Percentiles rank a stretch among this genome's conserved stretches.
Evolutionary conservation across 2,797 vertebrate genomes (phyloP).

Genomic region (Acridotheres tristis): DNA sequence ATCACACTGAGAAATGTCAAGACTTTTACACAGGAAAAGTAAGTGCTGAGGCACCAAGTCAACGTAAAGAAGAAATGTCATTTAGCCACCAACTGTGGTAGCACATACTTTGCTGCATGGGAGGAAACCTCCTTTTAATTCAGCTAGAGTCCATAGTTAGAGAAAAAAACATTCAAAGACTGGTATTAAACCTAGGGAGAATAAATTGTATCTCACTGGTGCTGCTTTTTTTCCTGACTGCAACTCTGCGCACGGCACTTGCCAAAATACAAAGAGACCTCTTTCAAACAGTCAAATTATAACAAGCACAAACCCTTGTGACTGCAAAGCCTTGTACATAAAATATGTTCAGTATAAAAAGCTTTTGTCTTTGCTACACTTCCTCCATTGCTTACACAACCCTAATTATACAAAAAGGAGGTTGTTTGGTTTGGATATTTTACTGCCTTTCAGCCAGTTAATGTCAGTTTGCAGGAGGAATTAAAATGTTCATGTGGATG

Average conservation of each 20-base stretch:
- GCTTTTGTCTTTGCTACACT: constrained; percentile 27
- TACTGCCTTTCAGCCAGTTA: background rate
- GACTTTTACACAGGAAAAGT: constrained; percentile 44
- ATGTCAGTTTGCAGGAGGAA: background rate
- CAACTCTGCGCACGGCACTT: background rate
- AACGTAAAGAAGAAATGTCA: constrained; percentile 25
- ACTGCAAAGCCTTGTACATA: background rate
- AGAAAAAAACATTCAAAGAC: constrained; percentile 19
- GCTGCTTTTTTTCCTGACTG: background rate
- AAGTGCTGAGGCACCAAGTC: background rate
- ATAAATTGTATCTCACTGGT: constrained; percentile 7
- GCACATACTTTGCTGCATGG: background rate
- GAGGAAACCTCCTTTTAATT: constrained; percentile 49
- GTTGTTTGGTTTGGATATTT: background rate
- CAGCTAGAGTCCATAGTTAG: background rate
- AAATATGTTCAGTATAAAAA: constrained; percentile 30
- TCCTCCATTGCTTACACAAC: constrained; percentile 20
- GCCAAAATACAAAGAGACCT: constrained; percentile 28
- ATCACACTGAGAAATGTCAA: constrained; percentile 51
- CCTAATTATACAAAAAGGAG: constrained; percentile 6
- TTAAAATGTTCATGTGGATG: background rate
- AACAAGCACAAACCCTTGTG: background rate
- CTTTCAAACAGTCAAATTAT: background rate
- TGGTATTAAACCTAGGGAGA: constrained; percentile 18
- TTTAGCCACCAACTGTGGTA: constrained; percentile 16